Base-by-base conservation (phyloP, 2,113 vertebrate species). In the Prionailurus viverrinus region DNA sequence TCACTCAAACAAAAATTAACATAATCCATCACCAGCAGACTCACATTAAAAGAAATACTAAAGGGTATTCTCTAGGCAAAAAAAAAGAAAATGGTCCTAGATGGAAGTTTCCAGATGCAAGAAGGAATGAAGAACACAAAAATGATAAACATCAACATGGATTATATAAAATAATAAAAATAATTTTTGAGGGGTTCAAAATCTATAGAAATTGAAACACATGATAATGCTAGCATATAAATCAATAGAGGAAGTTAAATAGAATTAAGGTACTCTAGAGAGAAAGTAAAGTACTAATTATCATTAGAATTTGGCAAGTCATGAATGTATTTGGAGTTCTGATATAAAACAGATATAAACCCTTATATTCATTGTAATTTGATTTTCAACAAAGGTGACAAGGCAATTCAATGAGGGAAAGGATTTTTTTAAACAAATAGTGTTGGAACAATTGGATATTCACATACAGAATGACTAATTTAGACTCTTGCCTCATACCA, bases 51-150 rank as follows among this genome's bases (percentile, higher is more conserved):
- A 18, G 68, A 93, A 89, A 78, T 58, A 68, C 31, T 89, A 68
- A 48, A 31, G 19, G 21, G 41, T 48, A 1, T 66, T 88, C 68
- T 74, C 16, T 66, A 73, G 83, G 66, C 29, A 39, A 71, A 69
- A 79, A 88, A 79, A 88, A 69, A n/a, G 29, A 63, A 51, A 83
- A 79, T n/a, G 21, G n/a, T 69, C 63, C 27, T 45, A 78, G 29
- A 29, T 21, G 53, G 10, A 68, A 82, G 29, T 79, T 84, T 71
- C 36, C 41, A 31, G 16, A 78, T 66, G 15, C 13, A 55, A 71
- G 41, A 79, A 95, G 27, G 27, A 66, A 84, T 68, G 66, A 89
- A 90, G 41, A 92, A 29, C 39, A 94, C 36, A 78, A 92, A 85
- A 80, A 36, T 76, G 13, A 25, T 7, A 65, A 78, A 21, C 27